phyloP scores from a whole-genome alignment of 2,888 invertebrate genomes.

The Criorhina ranunculi region DNA sequence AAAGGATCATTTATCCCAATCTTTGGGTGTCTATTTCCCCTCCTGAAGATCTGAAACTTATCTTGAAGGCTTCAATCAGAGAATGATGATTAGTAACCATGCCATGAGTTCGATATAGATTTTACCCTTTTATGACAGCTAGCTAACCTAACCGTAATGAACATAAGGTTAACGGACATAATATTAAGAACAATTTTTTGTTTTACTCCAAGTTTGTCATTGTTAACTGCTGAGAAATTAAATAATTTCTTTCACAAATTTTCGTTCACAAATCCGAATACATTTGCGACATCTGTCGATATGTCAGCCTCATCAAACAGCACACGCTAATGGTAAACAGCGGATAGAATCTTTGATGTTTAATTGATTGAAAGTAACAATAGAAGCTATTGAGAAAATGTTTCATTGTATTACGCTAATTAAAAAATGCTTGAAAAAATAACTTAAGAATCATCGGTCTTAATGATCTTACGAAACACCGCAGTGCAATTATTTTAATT shows the following conservation, averaged over 20 bases:
- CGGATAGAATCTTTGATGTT: slow-evolving; percentile 9
- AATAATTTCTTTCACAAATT: background rate
- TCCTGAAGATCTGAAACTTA: too few relatives aligned
- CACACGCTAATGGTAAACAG: background rate
- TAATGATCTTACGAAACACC: slow-evolving; percentile 4
- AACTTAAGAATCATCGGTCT: background rate
- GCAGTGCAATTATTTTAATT: slow-evolving; percentile 13
- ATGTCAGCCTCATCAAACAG: background rate
- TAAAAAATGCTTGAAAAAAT: background rate
- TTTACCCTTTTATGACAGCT: too few relatives aligned
- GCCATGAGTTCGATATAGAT: too few relatives aligned
- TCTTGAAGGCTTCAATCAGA: too few relatives aligned
- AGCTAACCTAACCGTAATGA: too few relatives aligned
- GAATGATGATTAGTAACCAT: too few relatives aligned
- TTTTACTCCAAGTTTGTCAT: too few relatives aligned
- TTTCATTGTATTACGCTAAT: background rate
- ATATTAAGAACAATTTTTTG: too few relatives aligned
- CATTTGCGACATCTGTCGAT: background rate
- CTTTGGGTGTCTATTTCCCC: too few relatives aligned
- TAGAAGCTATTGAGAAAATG: background rate
- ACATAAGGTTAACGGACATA: too few relatives aligned
- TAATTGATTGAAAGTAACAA: slow-evolving; percentile 8
- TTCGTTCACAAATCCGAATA: background rate
- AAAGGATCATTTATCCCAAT: too few relatives aligned
- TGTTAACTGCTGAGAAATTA: background rate